A percentile compares a stretch with the other conserved stretches of the same genome.
phyloP scores from a whole-genome alignment of 2,888 invertebrate genomes.

The Malacosoma neustria region DNA sequence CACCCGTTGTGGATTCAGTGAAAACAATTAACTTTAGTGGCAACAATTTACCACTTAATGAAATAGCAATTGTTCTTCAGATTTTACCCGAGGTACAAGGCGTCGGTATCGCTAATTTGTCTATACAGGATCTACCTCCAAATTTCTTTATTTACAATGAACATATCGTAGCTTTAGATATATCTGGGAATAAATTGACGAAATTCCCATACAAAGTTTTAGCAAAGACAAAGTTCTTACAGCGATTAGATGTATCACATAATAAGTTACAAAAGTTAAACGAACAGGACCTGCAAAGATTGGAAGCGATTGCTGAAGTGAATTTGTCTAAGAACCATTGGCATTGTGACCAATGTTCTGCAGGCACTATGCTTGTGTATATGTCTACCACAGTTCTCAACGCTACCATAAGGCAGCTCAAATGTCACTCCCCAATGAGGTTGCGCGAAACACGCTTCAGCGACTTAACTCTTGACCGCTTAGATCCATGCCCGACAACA shows the following conservation, averaged over 20 bases:
- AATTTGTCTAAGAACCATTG: constrained; percentile 78
- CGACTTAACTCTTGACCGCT: constrained; percentile 37
- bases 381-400: constrained; percentile 72
- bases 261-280: constrained; percentile 80
- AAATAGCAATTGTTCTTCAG: constrained; percentile 74
- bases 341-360: constrained; percentile 80
- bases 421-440: constrained; percentile 74
- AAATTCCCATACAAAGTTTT: constrained; percentile 74
- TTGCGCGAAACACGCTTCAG: constrained; percentile 58
- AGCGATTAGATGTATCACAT: constrained; percentile 82
- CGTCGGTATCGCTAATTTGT: constrained; percentile 76
- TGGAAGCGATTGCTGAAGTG: constrained; percentile 73
- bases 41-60: constrained; percentile 74
- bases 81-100: constrained; percentile 73
- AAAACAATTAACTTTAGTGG: constrained; percentile 81
- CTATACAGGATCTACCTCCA: constrained; percentile 69
- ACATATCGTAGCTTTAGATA: constrained; percentile 78
- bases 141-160: constrained; percentile 76
- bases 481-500: constrained; percentile 61
- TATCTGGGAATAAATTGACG: constrained; percentile 82
- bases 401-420: constrained; percentile 61
- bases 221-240: constrained; percentile 70
- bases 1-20: constrained; percentile 76
- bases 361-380: constrained; percentile 70
- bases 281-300: constrained; percentile 69